phyloP scores from a whole-genome alignment of 2,888 invertebrate genomes.

The Phengaris arion region DNA sequence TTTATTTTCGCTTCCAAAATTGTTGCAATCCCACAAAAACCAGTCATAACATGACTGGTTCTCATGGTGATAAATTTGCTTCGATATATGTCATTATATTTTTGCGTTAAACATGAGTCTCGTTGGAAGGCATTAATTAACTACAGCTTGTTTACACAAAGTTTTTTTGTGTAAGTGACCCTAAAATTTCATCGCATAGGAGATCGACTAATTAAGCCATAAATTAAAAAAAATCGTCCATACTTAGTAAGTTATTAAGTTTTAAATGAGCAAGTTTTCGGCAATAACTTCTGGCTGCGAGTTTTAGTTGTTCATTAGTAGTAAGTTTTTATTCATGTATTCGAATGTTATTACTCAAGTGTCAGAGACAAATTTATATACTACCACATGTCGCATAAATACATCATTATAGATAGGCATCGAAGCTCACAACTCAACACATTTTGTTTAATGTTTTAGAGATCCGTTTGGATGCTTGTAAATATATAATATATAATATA shows the following conservation, averaged over 20 bases:
- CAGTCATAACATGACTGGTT: conserved; percentile 26
- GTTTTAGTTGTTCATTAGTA: conserved; percentile 7
- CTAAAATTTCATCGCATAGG: conserved; percentile 3
- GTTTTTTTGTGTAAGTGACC: background rate
- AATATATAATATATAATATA: background rate
- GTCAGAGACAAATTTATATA: background rate
- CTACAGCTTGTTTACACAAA: background rate
- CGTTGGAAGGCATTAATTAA: conserved; percentile 15
- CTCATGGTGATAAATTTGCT: conserved; percentile 18
- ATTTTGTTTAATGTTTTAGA: conserved; percentile 9
- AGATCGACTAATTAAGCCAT: conserved; percentile 12
- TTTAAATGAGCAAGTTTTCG: background rate
- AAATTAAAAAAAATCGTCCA: background rate
- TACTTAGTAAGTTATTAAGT: background rate
- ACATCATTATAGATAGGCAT: conserved; percentile 11
- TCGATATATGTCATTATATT: conserved; percentile 28
- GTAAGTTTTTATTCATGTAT: conserved; percentile 5
- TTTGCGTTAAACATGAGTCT: conserved; percentile 21
- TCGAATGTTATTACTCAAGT: conserved; percentile 7
- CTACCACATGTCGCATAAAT: background rate
- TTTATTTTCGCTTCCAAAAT: conserved; percentile 10
- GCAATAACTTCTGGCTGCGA: background rate
- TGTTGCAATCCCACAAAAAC: conserved; percentile 24
- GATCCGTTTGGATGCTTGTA: background rate
- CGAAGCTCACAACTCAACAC: conserved; percentile 7